Evolutionary conservation across 64 coral and sea anemone species (phyloP).

Genomic region (Montipora sp.): DNA sequence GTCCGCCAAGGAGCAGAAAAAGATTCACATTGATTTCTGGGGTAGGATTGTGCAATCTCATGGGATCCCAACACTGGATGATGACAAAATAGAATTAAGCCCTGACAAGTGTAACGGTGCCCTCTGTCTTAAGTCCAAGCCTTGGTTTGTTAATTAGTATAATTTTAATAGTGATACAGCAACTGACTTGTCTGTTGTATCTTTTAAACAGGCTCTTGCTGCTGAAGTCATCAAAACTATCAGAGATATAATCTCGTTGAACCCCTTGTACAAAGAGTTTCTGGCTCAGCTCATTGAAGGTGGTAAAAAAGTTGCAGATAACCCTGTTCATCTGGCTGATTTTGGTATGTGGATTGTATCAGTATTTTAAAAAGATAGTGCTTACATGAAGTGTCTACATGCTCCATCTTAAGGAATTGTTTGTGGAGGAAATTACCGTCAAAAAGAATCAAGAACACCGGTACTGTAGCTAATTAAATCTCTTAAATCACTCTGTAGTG

Average conservation of each 20-base stretch:
- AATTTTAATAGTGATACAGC: no score
- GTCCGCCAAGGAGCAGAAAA: background rate
- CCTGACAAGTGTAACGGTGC: no score
- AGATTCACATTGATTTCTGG: constrained; percentile 31
- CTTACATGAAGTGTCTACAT: no score
- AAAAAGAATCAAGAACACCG: no score
- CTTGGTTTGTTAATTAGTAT: no score
- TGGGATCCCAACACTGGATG: constrained; percentile 33
- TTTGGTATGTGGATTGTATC: constrained; percentile 76
- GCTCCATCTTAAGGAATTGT: no score
- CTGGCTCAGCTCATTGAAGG: constrained; percentile 97
- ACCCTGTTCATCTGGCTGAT: constrained; percentile 93
- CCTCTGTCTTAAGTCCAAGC: no score
- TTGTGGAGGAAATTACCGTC: no score
- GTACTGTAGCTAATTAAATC: no score
- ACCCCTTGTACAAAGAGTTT: constrained; percentile 98
- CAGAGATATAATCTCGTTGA: constrained; percentile 93
- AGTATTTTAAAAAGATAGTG: background rate
- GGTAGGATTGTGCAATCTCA: constrained; percentile 41
- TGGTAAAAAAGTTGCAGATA: constrained; percentile 96
- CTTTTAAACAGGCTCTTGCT: constrained; percentile 74
- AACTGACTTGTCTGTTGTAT: background rate
- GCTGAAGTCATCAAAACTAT: constrained; percentile 98
- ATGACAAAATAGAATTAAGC: constrained; percentile 10
- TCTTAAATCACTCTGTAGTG: no score